Conservation (phyloP, 2,113 vertebrate species). For the Phylloscopus whistleri region DNA sequence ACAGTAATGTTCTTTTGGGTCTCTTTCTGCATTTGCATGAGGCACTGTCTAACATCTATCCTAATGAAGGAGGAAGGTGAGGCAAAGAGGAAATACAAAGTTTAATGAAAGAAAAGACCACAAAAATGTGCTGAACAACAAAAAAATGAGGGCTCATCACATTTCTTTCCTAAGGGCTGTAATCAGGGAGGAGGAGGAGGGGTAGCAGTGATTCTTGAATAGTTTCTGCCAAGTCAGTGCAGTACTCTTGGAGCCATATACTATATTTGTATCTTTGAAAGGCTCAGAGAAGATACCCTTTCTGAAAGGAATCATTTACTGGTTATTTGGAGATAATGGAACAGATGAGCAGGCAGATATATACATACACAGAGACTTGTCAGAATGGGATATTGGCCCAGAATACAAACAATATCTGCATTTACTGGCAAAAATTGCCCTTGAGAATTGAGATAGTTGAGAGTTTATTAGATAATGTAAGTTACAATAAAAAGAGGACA, state of each 20-base stretch:
- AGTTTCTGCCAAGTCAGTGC: conserved; percentile 28
- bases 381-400: not conserved
- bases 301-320: not conserved
- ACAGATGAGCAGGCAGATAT: not conserved
- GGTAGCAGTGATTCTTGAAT: not conserved
- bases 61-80: not conserved
- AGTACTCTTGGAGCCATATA: not conserved
- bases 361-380: not conserved
- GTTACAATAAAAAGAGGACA: not conserved
- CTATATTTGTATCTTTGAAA: not conserved
- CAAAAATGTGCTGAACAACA: conserved; percentile 47
- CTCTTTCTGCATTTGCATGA: not conserved
- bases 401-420: not conserved
- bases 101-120: not conserved
- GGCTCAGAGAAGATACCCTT: not conserved
- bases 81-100: not conserved
- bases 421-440: not conserved
- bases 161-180: conserved; percentile 27
- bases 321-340: not conserved
- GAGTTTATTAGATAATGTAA: not conserved
- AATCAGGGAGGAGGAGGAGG: conserved; percentile 35
- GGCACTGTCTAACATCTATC: not conserved
- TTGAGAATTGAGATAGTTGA: not conserved
- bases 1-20: not conserved
- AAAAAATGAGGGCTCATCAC: conserved; percentile 35